These are phyloP conservation scores for Ceyx cyanopectus DNA, from an alignment of 2,113 vertebrate species.

Conservation along the genomic window DNA sequence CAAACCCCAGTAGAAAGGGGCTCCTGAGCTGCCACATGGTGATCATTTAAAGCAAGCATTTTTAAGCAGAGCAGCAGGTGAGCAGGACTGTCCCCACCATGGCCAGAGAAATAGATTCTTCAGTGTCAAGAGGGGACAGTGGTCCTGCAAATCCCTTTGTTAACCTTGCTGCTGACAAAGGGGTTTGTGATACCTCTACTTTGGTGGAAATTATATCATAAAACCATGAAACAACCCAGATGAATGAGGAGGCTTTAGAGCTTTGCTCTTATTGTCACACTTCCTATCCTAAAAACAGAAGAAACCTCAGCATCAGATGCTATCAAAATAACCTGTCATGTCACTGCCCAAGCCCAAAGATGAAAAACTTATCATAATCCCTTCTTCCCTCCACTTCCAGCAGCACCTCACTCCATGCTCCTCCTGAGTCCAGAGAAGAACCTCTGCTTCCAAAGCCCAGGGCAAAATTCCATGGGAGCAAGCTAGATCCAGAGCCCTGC, in stretches of 20 bases:
- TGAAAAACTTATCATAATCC: neutral
- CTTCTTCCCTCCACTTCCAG: neutral
- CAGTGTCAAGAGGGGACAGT: neutral
- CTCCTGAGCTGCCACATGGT: neutral
- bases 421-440: neutral
- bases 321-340: neutral
- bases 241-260: neutral
- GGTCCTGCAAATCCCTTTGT: neutral
- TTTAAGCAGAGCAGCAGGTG: slow-evolving; percentile 52
- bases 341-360: neutral
- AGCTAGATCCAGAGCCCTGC: slow-evolving; percentile 8
- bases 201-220: neutral
- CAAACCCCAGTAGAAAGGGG: neutral
- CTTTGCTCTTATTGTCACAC: neutral
- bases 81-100: slow-evolving; percentile 9
- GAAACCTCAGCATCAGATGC: neutral
- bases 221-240: neutral
- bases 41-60: slow-evolving; percentile 23
- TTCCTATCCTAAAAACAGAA: neutral
- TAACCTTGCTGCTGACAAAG: neutral
- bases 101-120: neutral
- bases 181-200: neutral
- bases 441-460: neutral
- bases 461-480: slow-evolving; percentile 33
- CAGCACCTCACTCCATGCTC: neutral